Conservation (phyloP, 2,888 invertebrate species). For the Agriotes lineatus region DNA sequence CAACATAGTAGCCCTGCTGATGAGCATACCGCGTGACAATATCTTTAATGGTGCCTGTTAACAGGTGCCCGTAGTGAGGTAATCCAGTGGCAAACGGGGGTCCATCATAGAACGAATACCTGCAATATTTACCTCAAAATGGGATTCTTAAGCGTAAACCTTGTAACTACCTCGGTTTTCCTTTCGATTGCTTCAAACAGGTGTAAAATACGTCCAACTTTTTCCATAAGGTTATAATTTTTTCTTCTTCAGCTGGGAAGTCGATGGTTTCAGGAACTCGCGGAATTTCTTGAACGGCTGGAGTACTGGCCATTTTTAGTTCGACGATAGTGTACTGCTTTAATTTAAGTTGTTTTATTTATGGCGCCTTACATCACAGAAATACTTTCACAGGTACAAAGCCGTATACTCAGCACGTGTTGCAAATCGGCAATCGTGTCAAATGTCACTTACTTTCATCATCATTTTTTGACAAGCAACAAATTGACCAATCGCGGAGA, state of each 20-base stretch:
- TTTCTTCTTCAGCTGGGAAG: constrained; percentile 91
- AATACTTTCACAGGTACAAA: no score
- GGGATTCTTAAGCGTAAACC: not conserved
- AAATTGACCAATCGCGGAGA: not conserved
- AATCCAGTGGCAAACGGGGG: constrained; percentile 99
- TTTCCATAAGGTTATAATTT: constrained; percentile 86
- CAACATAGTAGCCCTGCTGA: no score
- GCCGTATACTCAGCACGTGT: not conserved
- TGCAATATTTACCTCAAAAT: constrained; percentile 55
- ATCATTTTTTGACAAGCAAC: not conserved
- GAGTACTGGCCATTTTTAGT: constrained; percentile 18
- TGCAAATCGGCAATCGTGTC: not conserved
- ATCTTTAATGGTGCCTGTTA: constrained; percentile 99
- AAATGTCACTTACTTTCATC: not conserved
- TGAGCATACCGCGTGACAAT: constrained; percentile 95
- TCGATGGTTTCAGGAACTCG: constrained; percentile 86
- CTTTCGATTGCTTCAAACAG: constrained; percentile 90
- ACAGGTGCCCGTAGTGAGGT: constrained; percentile 98
- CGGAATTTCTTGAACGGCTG: constrained; percentile 57
- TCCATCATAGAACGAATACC: constrained; percentile 97
- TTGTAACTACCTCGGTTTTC: constrained; percentile 79
- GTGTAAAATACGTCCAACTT: constrained; percentile 90
- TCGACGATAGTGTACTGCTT: not conserved
- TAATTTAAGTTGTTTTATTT: not conserved
- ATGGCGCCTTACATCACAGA: not conserved